Evolutionary conservation across 2,797 vertebrate genomes (phyloP).

Genomic region (Pangasius djambal): DNA sequence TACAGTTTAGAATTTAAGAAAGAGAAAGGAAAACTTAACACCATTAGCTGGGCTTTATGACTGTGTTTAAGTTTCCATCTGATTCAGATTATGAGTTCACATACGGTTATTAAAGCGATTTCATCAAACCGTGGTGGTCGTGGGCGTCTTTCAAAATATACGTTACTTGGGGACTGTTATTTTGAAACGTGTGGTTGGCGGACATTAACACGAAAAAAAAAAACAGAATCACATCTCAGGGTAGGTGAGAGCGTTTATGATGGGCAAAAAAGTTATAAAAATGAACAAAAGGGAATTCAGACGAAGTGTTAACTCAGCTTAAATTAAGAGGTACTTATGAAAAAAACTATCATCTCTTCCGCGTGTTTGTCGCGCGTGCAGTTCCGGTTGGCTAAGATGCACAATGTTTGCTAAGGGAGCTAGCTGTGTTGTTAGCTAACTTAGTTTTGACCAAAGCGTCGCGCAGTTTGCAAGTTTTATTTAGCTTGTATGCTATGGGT

Average conservation of each 20-base stretch:
- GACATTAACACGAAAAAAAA: constrained; percentile 37
- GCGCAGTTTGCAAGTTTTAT: background rate
- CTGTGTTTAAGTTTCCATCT: background rate
- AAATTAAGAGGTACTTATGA: constrained; percentile 34
- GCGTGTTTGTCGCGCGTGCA: background rate
- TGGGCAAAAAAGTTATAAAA: background rate
- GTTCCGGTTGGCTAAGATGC: background rate
- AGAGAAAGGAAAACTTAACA: background rate
- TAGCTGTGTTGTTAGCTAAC: background rate
- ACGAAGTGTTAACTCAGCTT: constrained; percentile 25
- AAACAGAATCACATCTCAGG: background rate
- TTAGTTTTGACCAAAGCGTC: background rate
- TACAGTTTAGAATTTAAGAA: background rate
- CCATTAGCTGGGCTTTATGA: background rate
- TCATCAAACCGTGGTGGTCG: background rate
- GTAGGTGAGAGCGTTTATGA: background rate
- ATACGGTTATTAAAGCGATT: constrained; percentile 3
- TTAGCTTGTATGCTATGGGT: background rate
- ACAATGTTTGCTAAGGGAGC: background rate
- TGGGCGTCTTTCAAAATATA: background rate
- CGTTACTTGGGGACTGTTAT: constrained; percentile 36
- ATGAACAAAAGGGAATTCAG: constrained; percentile 10
- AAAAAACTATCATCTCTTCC: background rate
- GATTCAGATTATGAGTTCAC: background rate
- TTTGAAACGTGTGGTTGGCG: constrained; percentile 24